A percentile compares a stretch with the other conserved stretches of the same genome.
These are phyloP conservation scores for Achatina immaculata DNA, from an alignment of 1,140 invertebrate species.

Conservation along the genomic window DNA sequence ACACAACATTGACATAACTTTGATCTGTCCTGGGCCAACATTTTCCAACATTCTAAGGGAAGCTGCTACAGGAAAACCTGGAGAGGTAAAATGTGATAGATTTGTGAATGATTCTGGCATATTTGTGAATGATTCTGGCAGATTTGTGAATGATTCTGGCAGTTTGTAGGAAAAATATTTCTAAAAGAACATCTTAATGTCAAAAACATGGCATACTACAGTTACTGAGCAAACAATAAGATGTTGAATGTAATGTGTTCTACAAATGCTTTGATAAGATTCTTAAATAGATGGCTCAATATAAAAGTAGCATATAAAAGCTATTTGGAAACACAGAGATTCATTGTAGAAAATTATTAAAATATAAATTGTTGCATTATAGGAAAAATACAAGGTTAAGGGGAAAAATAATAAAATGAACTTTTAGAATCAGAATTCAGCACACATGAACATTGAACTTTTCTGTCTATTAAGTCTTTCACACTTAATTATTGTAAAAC, in stretches of 20 bases:
- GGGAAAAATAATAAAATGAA: too few relatives aligned
- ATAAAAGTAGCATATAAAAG: too few relatives aligned
- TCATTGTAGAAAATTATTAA: too few relatives aligned
- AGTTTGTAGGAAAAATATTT: not conserved
- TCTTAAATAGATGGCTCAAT: too few relatives aligned
- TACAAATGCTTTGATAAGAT: not conserved
- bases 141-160: not conserved
- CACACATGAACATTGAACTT: too few relatives aligned
- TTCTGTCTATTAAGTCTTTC: too few relatives aligned
- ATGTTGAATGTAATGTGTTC: not conserved
- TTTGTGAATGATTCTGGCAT: slow-evolving; percentile 17
- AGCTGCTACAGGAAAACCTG: slow-evolving; percentile 49
- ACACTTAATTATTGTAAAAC: too few relatives aligned
- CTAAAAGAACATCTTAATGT: too few relatives aligned
- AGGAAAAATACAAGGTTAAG: too few relatives aligned
- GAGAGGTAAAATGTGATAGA: slow-evolving; percentile 43
- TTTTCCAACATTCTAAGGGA: slow-evolving; percentile 52
- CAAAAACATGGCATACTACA: not conserved
- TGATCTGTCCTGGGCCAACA: slow-evolving; percentile 55
- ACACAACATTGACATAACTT: slow-evolving; percentile 46
- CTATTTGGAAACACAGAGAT: too few relatives aligned
- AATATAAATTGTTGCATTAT: too few relatives aligned
- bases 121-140: not conserved
- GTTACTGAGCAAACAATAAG: not conserved
- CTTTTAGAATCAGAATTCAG: too few relatives aligned